Evolutionary conservation across 2,888 invertebrate genomes (phyloP).

Genomic region (Yponomeuta sedellus): DNA sequence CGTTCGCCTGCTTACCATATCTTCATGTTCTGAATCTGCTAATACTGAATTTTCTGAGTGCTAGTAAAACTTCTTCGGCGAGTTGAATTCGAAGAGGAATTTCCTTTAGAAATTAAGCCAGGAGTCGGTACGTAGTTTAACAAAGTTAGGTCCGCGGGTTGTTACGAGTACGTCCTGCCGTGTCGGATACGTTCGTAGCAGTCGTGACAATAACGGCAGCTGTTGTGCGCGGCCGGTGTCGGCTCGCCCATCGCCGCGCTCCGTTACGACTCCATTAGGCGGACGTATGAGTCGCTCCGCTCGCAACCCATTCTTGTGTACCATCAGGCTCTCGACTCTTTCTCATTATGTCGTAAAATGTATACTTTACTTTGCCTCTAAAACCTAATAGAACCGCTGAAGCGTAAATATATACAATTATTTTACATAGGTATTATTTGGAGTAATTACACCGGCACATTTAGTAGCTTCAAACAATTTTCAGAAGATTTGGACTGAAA

Average conservation of each 20-base stretch:
- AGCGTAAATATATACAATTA: too few relatives aligned
- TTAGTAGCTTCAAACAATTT: neutral
- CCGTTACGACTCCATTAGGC: conserved; percentile 64
- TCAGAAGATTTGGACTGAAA: neutral
- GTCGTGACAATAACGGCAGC: conserved; percentile 52
- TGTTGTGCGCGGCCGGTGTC: conserved; percentile 39
- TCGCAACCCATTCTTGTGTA: conserved; percentile 1
- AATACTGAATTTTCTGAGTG: conserved; percentile 44
- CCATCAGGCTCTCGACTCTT: neutral
- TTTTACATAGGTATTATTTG: too few relatives aligned
- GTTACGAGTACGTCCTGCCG: neutral
- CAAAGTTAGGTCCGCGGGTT: neutral
- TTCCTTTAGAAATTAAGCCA: neutral
- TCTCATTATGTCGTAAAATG: conserved; percentile 7
- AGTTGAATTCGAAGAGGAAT: neutral
- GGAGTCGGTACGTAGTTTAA: conserved; percentile 1
- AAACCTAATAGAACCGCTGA: neutral
- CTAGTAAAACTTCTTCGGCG: conserved; percentile 32
- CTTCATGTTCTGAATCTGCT: conserved; percentile 67
- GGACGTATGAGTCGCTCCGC: neutral
- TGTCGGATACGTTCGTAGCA: neutral
- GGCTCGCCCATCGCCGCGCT: conserved; percentile 52
- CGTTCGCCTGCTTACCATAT: conserved; percentile 55
- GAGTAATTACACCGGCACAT: too few relatives aligned
- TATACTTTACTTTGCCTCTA: neutral